Conservation (phyloP, 2,113 vertebrate genomes). For the Leptocoma aspasia region DNA sequence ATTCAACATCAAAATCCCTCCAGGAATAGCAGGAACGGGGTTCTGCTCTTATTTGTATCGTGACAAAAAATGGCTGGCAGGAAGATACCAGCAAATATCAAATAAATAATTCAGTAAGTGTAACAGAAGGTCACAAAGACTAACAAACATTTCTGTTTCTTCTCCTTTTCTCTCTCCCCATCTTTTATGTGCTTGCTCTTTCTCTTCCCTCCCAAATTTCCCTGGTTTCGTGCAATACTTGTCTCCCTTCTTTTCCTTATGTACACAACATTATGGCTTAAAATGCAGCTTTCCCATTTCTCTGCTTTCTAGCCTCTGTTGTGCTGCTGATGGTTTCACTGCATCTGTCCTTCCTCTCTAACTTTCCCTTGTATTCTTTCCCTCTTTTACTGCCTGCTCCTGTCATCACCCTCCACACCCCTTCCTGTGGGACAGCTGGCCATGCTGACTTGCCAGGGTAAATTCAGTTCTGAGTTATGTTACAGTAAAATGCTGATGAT, state of each 20-base stretch:
- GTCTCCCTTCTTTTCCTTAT: background rate
- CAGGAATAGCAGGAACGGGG: background rate
- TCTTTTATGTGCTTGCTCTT: background rate
- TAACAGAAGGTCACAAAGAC: background rate
- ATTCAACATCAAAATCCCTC: conserved; percentile 35
- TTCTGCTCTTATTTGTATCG: conserved; percentile 18
- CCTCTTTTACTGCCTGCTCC: background rate
- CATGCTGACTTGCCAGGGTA: background rate
- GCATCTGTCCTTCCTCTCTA: background rate
- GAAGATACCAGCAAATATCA: conserved; percentile 38
- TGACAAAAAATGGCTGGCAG: conserved; percentile 42
- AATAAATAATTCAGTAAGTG: conserved; percentile 44
- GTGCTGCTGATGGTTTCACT: background rate
- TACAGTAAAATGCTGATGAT: background rate
- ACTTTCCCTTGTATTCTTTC: background rate
- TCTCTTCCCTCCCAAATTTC: background rate
- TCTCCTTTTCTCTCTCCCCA: background rate
- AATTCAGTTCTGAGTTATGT: background rate
- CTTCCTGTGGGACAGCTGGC: background rate
- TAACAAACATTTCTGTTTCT: background rate
- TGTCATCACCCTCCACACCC: background rate
- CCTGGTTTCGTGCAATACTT: background rate
- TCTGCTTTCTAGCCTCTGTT: background rate
- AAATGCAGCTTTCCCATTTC: background rate
- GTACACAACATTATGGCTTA: background rate